phyloP scores from a whole-genome alignment of 2,797 vertebrate genomes.

The Phoxinus dragarum region DNA sequence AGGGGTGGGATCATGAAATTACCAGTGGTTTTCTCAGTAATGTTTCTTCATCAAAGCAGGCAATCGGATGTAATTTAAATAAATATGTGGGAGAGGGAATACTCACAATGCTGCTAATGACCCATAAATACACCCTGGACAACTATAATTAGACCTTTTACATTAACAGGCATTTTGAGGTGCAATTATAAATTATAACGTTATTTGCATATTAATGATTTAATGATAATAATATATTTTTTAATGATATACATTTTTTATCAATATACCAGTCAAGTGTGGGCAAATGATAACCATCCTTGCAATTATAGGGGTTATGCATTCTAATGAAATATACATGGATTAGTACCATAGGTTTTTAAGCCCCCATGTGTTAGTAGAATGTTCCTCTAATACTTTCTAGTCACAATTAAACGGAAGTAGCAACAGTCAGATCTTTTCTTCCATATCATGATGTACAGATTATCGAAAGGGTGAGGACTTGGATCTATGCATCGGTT shows the following conservation, averaged over 20 bases:
- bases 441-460: background rate
- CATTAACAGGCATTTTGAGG: background rate
- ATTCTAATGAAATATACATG: background rate
- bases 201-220: background rate
- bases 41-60: conserved; percentile 6
- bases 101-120: conserved; percentile 10
- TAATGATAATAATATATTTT: background rate
- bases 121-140: conserved; percentile 22
- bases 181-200: conserved; percentile 4
- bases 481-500: background rate
- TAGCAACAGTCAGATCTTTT: background rate
- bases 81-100: background rate
- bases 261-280: background rate
- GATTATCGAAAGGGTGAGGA: background rate
- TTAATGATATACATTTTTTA: background rate
- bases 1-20: too few species aligned
- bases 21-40: background rate
- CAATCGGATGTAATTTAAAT: background rate
- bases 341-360: background rate
- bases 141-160: conserved; percentile 22
- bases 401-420: background rate
- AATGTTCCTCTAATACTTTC: background rate
- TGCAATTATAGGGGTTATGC: background rate
- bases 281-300: background rate
- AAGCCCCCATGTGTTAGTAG: background rate